Base-by-base conservation (phyloP, 2,888 invertebrate genomes). In the Parochlus steinenii region DNA sequence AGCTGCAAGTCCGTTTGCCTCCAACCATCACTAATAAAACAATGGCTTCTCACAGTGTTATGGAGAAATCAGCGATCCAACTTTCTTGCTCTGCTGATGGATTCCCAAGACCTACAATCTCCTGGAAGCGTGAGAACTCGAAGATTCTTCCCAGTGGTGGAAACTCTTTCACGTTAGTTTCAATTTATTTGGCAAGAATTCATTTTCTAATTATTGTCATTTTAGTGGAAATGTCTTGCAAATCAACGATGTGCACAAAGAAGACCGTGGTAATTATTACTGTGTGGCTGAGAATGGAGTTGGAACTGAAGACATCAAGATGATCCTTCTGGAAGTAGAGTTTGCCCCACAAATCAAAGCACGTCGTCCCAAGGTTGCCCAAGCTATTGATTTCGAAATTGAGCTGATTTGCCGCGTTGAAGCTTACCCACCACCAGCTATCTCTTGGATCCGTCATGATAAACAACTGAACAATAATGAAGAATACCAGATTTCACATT, bases 211-310 rank as follows among this genome's bases (percentile, higher is more conserved):
- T 4, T 4, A 11, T 15, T 23, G 12, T 27, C 7, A 17, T 36
- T 18, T 10, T 16, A 36, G 36, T 11, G 36, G 36, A 7, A 18
- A 23, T 14, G 30, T 30, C 16, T 24, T 36, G 12, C 29, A 29
- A 17, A 30, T 36, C 18, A 11, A 15, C 7, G 24, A 36, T 24
- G 36, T 36, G n/a, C 29, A 36, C 11, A 36, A 36, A 20, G 36
- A 36, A 36, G 36, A 36, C n/a, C 36, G 36, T 12, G 36, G 36
- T 18, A 16, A 18, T 8, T 36, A 36, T 14, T 24, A 30, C n/a
- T 36, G 36, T 11, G 30, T 24, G n/a, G 36, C 36, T n/a, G 12
- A 11, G 5, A 36, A 36, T 24, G 30, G 30, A 14, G 25, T 36
- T 23, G 30, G 30, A 5, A 28, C 29, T 5, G 10, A 11, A 10